Base-by-base conservation (phyloP, 1,140 invertebrate species). In the Drosophila pachea region DNA sequence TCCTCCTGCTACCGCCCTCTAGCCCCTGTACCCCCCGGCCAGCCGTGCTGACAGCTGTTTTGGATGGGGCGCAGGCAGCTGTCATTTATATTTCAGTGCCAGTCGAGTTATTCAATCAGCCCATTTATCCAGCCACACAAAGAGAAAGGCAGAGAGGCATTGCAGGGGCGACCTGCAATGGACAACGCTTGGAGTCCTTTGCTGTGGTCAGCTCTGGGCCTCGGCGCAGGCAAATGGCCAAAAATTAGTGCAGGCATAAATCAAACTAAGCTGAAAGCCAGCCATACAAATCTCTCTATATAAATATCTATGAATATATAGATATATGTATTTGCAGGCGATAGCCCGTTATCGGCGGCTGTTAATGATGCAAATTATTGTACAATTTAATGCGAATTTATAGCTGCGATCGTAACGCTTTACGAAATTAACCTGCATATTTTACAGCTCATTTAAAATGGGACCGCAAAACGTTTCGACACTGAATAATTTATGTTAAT, bases 371-470 rank as follows among this genome's bases (percentile, higher is more conserved):
- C 68, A 69, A 84, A 84, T 70, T 65, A 70, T 66, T 72, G 61
- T 56, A 60, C 52, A 72, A 70, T 42, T 68, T 84, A 83, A 83
- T 83, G 73, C 73, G 68, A 79, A 83, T 83, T 83, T 83, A 83
- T 83, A 54, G 68, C 54, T 69, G 63, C 52, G 60, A 56, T 55
- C 32, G 64, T n/a, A 32, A 22, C 48, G 54, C 36, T 76, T 62
- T 38, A 12, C 54, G 52, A 74, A 78, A 71, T 74, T 68, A 74
- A 74, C 62, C 67, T 67, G 54, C 74, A 65, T 75, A 68, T 74
- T 78, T 83, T 62, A 58, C 68, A 75, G 74, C 77, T 78, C 68
- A 68, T 64, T 69, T 74, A 33, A 64, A 72, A 61, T 61, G 49
- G 61, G 55, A 74, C 66, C 73, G 68, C 70, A 73, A 75, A 69